Evolutionary conservation across 1,140 invertebrate species (phyloP), one percentile per base, ranked within the genome.

Genomic region (Drosophila auraria): DNA sequence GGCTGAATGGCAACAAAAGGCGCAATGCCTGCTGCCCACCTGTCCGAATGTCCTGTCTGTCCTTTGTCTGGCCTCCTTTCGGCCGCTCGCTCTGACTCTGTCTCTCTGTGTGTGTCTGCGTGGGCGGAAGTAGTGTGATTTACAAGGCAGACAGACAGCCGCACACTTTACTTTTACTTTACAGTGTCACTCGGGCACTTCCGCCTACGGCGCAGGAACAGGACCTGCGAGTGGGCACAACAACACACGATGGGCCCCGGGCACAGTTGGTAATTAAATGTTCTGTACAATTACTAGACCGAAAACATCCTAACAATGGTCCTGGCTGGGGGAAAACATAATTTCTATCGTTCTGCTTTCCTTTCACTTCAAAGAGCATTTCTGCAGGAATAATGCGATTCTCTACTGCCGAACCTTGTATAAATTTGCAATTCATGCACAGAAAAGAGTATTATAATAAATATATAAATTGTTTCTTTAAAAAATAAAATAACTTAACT

Each of bases 41-140:
- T 66, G 44, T 51, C 62, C 53, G 14, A 56, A n/a, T 57, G 66
- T 62, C 56, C 42, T 49, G 62, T 59, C 60, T 65, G 57, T 62
- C 40, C 63, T 69, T 53, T 71, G 54, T 71, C 60, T 86, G 75
- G 64, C 69, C 66, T 57, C 36, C 54, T n/a, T 38, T 38, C 17
- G 17, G 30, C 20, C 20, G 20, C 20, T 36, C 53, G 33, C 6
- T 45, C 42, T 44, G 42, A 5, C 44, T 12, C 45, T 23, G 20
- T 38, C 12, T 36, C n/a, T 23, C 33, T 38, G 33, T 0, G n/a
- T 36, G 17, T 23, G 64, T 63, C 64, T 50, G 54, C 58, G 30
- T 78, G 49, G 58, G 73, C 74, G 81, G 81, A 87, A 87, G 84
- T 89, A 89, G 84, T 87, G 84, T 84, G 84, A 87, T 89, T 87